phyloP scores from a whole-genome alignment of 2,113 vertebrate genomes.

The Plecturocebus donacophilus region DNA sequence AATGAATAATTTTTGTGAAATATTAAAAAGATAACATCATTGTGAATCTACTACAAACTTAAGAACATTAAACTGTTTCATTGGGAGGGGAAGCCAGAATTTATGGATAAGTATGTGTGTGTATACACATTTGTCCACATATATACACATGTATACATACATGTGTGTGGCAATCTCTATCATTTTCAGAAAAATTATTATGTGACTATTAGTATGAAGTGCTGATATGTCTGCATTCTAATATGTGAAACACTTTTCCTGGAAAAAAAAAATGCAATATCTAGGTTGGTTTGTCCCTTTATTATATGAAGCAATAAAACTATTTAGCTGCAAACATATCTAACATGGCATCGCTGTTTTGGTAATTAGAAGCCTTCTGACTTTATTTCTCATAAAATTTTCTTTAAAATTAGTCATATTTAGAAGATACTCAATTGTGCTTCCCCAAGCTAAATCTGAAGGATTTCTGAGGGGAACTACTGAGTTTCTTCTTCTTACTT shows the following conservation, averaged over 20 bases:
- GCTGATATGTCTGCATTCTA: background rate
- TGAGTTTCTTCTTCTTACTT: background rate
- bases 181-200: background rate
- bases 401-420: conserved; percentile 27
- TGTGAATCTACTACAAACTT: background rate
- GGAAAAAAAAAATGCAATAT: background rate
- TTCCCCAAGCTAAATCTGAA: background rate
- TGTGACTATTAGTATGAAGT: background rate
- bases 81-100: background rate
- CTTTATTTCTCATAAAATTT: background rate
- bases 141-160: background rate
- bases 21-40: background rate
- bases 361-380: background rate
- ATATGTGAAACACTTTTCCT: background rate
- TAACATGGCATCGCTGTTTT: background rate
- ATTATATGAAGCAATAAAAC: background rate
- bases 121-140: background rate
- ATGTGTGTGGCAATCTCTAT: background rate
- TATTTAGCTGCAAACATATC: background rate
- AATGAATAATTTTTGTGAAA: background rate
- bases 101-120: background rate
- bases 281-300: background rate
- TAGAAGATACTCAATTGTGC: background rate
- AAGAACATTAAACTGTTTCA: background rate
- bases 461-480: background rate